Conservation (phyloP, 2,888 invertebrate species). For the Plebejus melissa region DNA sequence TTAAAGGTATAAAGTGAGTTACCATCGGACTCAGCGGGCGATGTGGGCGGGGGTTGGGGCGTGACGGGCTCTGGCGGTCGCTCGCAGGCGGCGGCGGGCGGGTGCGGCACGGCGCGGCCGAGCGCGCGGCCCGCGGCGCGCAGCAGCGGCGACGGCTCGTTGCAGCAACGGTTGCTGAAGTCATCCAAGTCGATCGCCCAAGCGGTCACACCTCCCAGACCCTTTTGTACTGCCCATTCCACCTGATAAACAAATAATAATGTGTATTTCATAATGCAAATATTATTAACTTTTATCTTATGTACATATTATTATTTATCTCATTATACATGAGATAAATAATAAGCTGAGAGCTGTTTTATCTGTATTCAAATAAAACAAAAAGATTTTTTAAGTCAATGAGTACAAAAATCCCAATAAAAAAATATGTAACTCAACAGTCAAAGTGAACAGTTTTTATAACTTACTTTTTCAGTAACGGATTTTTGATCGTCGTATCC, state of each 20-base stretch:
- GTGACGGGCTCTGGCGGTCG: slow-evolving; percentile 86
- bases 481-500: slow-evolving; percentile 91
- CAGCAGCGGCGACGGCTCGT: slow-evolving; percentile 87
- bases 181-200: slow-evolving; percentile 95
- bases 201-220: slow-evolving; percentile 89
- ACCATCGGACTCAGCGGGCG: slow-evolving; percentile 68
- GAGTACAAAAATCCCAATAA: no score
- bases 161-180: slow-evolving; percentile 90
- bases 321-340: no score
- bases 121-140: slow-evolving; percentile 88
- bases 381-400: no score
- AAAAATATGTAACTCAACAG: no score
- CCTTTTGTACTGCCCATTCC: slow-evolving; percentile 84
- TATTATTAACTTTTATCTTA: no score
- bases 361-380: no score
- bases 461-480: slow-evolving; percentile 83
- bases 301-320: no score
- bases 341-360: no score
- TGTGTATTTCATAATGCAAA: neutral
- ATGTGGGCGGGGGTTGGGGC: slow-evolving; percentile 86
- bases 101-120: slow-evolving; percentile 76
- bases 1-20: slow-evolving; percentile 11
- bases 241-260: slow-evolving; percentile 63
- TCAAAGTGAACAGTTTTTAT: no score
- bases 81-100: slow-evolving; percentile 80